phyloP scores from a whole-genome alignment of 2,888 invertebrate genomes.

The Nomada flava region DNA sequence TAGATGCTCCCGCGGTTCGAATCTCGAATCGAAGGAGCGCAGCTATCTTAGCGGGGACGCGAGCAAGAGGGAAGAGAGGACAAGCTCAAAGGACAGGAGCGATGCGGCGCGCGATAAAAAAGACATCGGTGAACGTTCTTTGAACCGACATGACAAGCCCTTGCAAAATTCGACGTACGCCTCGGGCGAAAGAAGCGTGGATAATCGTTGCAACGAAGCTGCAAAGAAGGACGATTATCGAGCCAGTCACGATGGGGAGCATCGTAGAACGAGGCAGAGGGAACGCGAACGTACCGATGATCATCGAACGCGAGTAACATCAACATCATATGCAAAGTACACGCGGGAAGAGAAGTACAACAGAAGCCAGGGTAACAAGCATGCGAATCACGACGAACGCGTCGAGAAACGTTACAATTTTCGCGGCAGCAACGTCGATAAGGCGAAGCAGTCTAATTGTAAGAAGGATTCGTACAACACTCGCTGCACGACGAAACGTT shows the following conservation, averaged over 20 bases:
- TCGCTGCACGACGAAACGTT: not conserved
- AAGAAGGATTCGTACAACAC: not conserved
- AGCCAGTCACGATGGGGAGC: not conserved
- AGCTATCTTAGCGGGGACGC: not conserved
- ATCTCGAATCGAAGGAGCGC: not conserved
- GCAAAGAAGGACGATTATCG: slow-evolving; percentile 22
- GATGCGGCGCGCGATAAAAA: not conserved
- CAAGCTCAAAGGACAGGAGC: not conserved
- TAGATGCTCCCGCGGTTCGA: not conserved
- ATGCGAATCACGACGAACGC: slow-evolving; percentile 2
- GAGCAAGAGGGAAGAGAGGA: not conserved
- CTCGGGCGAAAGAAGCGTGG: not conserved
- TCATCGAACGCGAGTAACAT: slow-evolving; percentile 9
- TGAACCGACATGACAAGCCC: slow-evolving; percentile 1
- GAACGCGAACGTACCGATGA: slow-evolving; percentile 5
- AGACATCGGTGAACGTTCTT: not conserved
- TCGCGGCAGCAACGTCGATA: not conserved
- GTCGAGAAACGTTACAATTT: slow-evolving; percentile 19
- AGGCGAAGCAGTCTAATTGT: not conserved
- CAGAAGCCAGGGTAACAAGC: slow-evolving; percentile 8
- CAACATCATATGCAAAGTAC: not conserved
- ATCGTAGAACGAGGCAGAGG: slow-evolving; percentile 4
- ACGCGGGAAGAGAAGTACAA: slow-evolving; percentile 21
- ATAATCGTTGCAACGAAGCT: not conserved
- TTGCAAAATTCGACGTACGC: not conserved